Percentiles rank a stretch among this genome's conserved stretches.
These are phyloP conservation scores for Liopterus haemorrhoidalis DNA, from an alignment of 2,888 invertebrate species.

Conservation along the genomic window DNA sequence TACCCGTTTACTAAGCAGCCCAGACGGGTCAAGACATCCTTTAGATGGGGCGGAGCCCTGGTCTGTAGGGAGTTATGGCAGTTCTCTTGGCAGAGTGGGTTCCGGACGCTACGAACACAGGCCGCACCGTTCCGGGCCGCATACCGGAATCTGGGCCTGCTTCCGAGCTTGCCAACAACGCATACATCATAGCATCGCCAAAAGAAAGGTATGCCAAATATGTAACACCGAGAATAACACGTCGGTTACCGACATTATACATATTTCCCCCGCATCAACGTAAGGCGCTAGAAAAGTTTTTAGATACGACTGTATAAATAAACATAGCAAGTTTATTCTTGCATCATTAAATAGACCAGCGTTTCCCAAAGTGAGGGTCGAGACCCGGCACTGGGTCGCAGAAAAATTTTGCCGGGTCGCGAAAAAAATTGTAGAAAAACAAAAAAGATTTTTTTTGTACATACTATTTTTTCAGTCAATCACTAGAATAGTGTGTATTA, in stretches of 20 bases:
- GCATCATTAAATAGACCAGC: no score
- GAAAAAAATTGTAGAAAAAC: no score
- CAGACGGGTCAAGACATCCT: slow-evolving; percentile 73
- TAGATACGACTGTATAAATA: no score
- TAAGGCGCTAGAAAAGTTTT: neutral
- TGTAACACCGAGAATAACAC: neutral
- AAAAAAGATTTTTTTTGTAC: no score
- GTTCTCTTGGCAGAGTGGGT: slow-evolving; percentile 8
- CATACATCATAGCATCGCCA: slow-evolving; percentile 73
- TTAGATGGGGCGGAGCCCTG: no score
- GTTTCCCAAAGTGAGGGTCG: no score
- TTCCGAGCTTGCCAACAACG: slow-evolving; percentile 69
- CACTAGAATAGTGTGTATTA: no score
- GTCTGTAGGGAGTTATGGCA: slow-evolving; percentile 31
- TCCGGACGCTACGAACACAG: slow-evolving; percentile 47
- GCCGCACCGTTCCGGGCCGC: slow-evolving; percentile 43
- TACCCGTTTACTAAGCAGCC: slow-evolving; percentile 73
- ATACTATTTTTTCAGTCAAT: no score
- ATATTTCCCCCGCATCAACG: neutral
- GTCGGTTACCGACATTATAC: neutral
- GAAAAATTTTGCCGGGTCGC: no score
- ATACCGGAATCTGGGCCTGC: slow-evolving; percentile 65
- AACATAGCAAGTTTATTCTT: no score
- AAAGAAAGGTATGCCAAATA: slow-evolving; percentile 60
- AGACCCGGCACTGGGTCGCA: no score